Evolutionary conservation across 1,140 invertebrate genomes (phyloP), one percentile per base, ranked within the genome.

Genomic region (Drosophila trapezifrons): DNA sequence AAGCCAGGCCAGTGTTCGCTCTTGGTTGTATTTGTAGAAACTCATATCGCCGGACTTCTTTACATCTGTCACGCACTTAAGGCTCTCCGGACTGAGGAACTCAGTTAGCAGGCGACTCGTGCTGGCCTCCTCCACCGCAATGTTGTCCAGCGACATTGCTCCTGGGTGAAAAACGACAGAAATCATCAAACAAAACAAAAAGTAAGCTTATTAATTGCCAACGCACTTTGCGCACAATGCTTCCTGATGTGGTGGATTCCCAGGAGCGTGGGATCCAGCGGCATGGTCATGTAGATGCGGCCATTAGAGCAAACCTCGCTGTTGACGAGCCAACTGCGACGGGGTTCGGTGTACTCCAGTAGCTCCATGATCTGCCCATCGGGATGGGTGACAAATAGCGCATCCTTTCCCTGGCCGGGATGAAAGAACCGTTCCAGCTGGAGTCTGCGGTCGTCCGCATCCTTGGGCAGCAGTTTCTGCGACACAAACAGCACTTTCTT

Each of bases 11-110:
- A 96, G 80, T 0, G 95, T 94, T 86, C 96, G 96, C 43, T 95
- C 94, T 84, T 96, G 94, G 92, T 96, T 96, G 77, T 95, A 97
- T 92, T 96, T 96, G 76, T 95, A 97, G 12, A 96, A 96, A 85
- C 94, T 95, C 25, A 96, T 90, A 35, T 95, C 95, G 72, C 94
- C 93, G 75, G 95, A 93, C 2, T 20, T 46, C 60, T 91, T 91
- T 6, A 79, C 60, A 69, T 91, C 90, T 13, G 84, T 54, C 29
- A 91, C 69, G 32, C 77, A 79, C 9, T 58, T 47, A 1, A 92
- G 63, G n/a, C 74, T 55, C 1, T 62, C 58, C 2, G 59, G 25
- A 8, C 17, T 54, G 1, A 90, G 46, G 40, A 89, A 78, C 42
- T 87, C 73, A 5, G 60, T 84, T 15, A 90, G 73, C 54, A 85